Evolutionary conservation across 2,888 invertebrate species (phyloP), one percentile per base, ranked within the genome.

Genomic region (Bursaphelenchus okinawaensis): DNA sequence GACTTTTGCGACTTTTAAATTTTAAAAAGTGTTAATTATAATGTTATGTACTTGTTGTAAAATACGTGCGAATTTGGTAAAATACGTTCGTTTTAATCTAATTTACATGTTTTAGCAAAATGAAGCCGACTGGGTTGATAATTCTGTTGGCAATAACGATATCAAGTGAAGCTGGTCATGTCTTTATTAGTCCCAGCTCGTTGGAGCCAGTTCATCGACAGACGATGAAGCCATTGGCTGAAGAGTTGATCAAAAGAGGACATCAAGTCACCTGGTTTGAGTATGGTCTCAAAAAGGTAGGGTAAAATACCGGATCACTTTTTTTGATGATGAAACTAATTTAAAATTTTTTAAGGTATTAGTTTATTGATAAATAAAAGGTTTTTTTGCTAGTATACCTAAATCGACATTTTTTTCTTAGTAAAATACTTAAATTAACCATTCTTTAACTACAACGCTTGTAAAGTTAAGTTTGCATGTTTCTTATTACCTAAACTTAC

Each of bases 191-290:
- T 50, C 79, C 82, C 4, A 75, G 76, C n/a, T 75, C 75, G 12
- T 69, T 82, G 7, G 70, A 71, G 63, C 77, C 79, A n/a, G 74
- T 74, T 0, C 82, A 82, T 63, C 68, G 76, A 9, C 71, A 69
- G 22, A 76, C 73, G 16, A 77, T 83, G 78, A 67, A 70, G 28
- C 66, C 69, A 52, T 64, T 82, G 63, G 82, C 82, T 8, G 75
- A 75, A n/a, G 82, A 83, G 55, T 63, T 82, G 50, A 65, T 76
- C 6, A 66, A 61, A 4, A 67, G 80, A 8, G 76, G 76, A 0
- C 81, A 83, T 62, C 28, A 66, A 1, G 79, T 82, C 19, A 73
- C 73, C 7, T 81, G 81, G 80, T 62, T 81, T 31, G 80, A 82
- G 52, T 73, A 78, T 58, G 82, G 80, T n/a, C 68, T 80, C 9